Base-by-base conservation (phyloP, 2,888 invertebrate species). In the Tuberolachnus salignus region DNA sequence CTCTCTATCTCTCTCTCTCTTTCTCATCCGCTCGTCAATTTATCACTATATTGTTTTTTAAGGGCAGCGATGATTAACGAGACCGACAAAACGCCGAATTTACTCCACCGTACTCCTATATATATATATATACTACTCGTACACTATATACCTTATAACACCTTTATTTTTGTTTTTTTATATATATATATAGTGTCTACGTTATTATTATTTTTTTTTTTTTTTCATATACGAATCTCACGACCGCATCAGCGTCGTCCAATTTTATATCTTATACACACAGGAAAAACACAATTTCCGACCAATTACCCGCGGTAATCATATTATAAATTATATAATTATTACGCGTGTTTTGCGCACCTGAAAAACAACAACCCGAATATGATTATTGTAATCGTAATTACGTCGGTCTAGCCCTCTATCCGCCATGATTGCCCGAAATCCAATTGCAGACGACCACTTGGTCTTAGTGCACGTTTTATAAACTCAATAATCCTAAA, bases 261-360 rank as follows among this genome's bases (percentile, higher is more conserved):
- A 44, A 14, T 34, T 34, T 34, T 34, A 34, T 34, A 34, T 34
- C 6, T 34, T 34, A 34, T 34, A 34, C 64, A 9, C n/a, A 10
- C 72, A 34, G 61, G 72, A 72, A 51, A 72, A 49, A 61, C 34
- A 21, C 49, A 21, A 72, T 72, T 72, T 61, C 49, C 72, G 49
- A 61, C 59, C 59, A 61, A 72, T 61, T 61, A 70, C 23, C 13
- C 67, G 34, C 34, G 66, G 23, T 44, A 63, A 42, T 70, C 16
- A 1, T 55, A 63, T 63, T 42, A 63, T 44, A 59, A 6, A 16
- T 16, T 9, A 49, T 46, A 19, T 49, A 72, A 72, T 72, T 21
- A 72, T 72, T 34, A 34, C 49, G 61, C 49, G 49, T 61, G 61
- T 61, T 61, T 51, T 51, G 26, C 14, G 49, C 14, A 19, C 34